A percentile compares a stretch with the other conserved stretches of the same genome.
phyloP scores from a whole-genome alignment of 2,888 invertebrate species.

The Malthinus flaveolus region DNA sequence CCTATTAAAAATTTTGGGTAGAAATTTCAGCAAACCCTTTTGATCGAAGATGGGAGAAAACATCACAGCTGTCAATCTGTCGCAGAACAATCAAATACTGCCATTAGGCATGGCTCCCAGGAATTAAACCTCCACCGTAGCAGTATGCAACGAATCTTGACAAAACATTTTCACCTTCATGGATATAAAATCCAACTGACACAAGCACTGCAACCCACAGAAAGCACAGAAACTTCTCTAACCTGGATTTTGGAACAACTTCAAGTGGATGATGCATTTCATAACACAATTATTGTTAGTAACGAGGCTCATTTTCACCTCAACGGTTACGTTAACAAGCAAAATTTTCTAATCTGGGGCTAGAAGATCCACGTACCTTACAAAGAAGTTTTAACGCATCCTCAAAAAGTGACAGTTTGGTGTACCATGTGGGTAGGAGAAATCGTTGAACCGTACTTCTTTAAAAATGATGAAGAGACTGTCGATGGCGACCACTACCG shows the following conservation, averaged over 20 bases:
- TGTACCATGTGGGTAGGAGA: constrained; percentile 46
- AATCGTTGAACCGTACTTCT: constrained; percentile 46
- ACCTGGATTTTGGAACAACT: constrained; percentile 3
- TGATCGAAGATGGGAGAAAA: constrained; percentile 2
- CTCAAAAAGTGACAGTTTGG: constrained; percentile 46
- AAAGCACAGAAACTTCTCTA: background rate
- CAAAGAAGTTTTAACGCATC: constrained; percentile 41
- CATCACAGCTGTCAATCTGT: background rate
- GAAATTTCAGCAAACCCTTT: constrained; percentile 6
- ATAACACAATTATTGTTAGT: constrained; percentile 30
- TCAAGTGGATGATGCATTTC: constrained; percentile 22
- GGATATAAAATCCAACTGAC: constrained; percentile 27
- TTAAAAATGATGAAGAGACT: constrained; percentile 43
- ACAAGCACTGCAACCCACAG: constrained; percentile 23
- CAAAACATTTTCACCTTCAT: background rate
- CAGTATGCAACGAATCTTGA: background rate
- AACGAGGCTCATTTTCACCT: constrained; percentile 42
- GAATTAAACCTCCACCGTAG: background rate
- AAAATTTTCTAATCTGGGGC: constrained; percentile 43
- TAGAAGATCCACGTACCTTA: constrained; percentile 38
- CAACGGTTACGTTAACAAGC: constrained; percentile 43
- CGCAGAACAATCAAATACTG: background rate
- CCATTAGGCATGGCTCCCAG: background rate
- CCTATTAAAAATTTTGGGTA: constrained; percentile 6
- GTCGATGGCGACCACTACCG: constrained; percentile 43